Percentiles rank a stretch among this genome's conserved stretches.
phyloP scores from a whole-genome alignment of 2,888 invertebrate genomes.

The Coleophora flavipennella region DNA sequence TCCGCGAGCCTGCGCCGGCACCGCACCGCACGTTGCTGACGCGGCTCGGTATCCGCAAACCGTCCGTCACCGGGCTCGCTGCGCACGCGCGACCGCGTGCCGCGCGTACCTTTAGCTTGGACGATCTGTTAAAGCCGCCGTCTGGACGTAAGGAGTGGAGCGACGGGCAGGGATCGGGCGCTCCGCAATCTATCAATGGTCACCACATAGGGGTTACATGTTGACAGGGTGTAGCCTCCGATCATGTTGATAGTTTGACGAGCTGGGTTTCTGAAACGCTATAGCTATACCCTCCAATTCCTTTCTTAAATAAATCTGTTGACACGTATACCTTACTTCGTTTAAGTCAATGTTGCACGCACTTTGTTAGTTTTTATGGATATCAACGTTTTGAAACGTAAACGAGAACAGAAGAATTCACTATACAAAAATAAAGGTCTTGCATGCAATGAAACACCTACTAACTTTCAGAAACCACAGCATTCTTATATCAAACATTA shows the following conservation, averaged over 20 bases:
- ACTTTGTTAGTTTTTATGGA: too few species aligned
- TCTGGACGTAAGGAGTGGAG: slow-evolving; percentile 83
- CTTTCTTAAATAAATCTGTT: too few species aligned
- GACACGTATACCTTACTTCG: too few species aligned
- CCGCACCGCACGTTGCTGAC: slow-evolving; percentile 81
- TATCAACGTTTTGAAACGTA: too few species aligned
- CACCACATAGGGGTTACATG: too few species aligned
- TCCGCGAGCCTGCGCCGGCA: slow-evolving; percentile 40
- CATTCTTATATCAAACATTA: too few species aligned
- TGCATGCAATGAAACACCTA: neutral
- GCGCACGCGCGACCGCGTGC: slow-evolving; percentile 77
- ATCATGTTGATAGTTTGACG: neutral
- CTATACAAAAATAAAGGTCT: too few species aligned
- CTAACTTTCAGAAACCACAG: slow-evolving; percentile 2
- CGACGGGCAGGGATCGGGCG: slow-evolving; percentile 51
- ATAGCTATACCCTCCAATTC: neutral
- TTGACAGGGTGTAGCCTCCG: too few species aligned
- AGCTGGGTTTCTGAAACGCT: slow-evolving; percentile 5
- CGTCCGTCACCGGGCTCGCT: slow-evolving; percentile 87
- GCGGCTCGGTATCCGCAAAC: slow-evolving; percentile 90
- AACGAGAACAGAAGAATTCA: too few species aligned
- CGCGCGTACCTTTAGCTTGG: slow-evolving; percentile 89
- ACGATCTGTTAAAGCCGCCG: slow-evolving; percentile 89
- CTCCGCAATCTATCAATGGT: slow-evolving; percentile 34
- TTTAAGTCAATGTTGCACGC: too few species aligned